Evolutionary conservation across 2,797 vertebrate species (phyloP).

Genomic region (Pseudopleuronectes americanus): DNA sequence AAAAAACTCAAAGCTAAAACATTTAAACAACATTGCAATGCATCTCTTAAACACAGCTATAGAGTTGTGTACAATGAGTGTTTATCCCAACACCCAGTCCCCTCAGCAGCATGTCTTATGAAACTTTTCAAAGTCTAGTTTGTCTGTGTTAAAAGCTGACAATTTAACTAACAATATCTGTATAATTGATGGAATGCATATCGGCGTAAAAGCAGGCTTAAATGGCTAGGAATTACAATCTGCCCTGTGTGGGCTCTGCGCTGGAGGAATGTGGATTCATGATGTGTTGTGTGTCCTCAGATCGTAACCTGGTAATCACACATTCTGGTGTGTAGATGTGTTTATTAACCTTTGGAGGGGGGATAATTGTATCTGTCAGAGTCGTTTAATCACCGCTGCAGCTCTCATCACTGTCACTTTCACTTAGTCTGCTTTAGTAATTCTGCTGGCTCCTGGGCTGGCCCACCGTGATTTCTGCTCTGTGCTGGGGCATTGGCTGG

Average conservation of each 20-base stretch:
- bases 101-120: background rate
- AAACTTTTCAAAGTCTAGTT: background rate
- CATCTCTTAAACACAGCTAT: background rate
- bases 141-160: too few species aligned
- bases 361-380: conserved; percentile 83
- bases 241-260: background rate
- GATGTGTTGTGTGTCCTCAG: conserved; percentile 50
- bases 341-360: conserved; percentile 80
- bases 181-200: background rate
- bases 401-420: conserved; percentile 69
- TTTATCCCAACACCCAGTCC: too few species aligned
- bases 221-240: conserved; percentile 30
- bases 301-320: conserved; percentile 65
- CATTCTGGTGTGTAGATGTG: conserved; percentile 72
- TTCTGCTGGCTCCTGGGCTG: conserved; percentile 37
- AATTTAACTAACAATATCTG: too few species aligned
- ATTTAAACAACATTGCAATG: background rate
- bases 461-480: conserved; percentile 16
- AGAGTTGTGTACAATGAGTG: too few species aligned
- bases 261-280: conserved; percentile 25
- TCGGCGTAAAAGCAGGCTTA: background rate
- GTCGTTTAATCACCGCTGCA: conserved; percentile 75
- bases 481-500: background rate
- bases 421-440: conserved; percentile 67
- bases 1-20: too few species aligned